phyloP scores from a whole-genome alignment of 37 sponge, comb jelly and placozoan species.

The Tethya wilhelma region DNA sequence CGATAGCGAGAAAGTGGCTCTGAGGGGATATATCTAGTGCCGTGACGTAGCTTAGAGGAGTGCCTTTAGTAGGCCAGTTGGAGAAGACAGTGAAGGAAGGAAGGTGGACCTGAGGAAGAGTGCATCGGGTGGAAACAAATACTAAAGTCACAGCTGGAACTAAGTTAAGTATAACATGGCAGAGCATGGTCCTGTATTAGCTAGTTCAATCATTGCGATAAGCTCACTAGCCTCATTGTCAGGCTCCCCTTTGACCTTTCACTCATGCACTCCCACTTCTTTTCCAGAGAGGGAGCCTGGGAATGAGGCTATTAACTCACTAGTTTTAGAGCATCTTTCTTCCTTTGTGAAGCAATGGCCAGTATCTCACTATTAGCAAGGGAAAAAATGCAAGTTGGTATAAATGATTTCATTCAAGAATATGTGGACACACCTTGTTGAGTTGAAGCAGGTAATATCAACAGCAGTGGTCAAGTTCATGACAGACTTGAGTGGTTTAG shows the following conservation, averaged over 20 bases:
- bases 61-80: slow-evolving; percentile 81
- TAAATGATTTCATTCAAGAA: not conserved
- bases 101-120: slow-evolving; percentile 72
- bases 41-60: slow-evolving; percentile 48
- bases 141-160: too few species aligned
- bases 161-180: too few species aligned
- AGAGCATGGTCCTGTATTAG: too few species aligned
- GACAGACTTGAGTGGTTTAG: slow-evolving; percentile 78
- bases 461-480: slow-evolving; percentile 83
- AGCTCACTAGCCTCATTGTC: too few species aligned
- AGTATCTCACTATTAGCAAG: slow-evolving; percentile 74
- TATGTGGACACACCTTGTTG: slow-evolving; percentile 39
- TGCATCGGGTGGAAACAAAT: too few species aligned
- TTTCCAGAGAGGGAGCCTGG: too few species aligned
- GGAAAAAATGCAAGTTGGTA: not conserved
- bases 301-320: too few species aligned
- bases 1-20: slow-evolving; percentile 74
- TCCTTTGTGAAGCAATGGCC: slow-evolving; percentile 77
- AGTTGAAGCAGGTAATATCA: slow-evolving; percentile 60
- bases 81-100: slow-evolving; percentile 84
- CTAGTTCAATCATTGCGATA: too few species aligned
- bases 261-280: too few species aligned
- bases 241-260: too few species aligned
- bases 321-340: slow-evolving; percentile 74
- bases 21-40: slow-evolving; percentile 76